Evolutionary conservation across 1,140 invertebrate species (phyloP).

Genomic region (Palaemon carinicauda): DNA sequence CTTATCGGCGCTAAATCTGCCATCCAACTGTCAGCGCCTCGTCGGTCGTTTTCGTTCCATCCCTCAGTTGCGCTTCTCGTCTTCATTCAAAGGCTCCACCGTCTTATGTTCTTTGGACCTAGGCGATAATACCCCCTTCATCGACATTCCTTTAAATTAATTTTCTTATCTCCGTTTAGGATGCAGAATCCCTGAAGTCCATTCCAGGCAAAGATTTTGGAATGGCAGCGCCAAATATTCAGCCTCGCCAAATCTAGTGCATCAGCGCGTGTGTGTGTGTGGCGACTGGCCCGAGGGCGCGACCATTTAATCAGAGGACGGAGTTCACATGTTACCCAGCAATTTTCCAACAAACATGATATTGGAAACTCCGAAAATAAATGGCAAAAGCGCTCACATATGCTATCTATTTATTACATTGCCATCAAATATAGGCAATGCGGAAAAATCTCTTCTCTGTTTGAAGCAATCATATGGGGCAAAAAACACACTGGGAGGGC

Average conservation of each 20-base stretch:
- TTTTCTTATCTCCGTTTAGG: not conserved
- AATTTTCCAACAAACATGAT: slow-evolving; percentile 8
- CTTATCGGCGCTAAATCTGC: slow-evolving; percentile 1
- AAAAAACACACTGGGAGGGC: not conserved
- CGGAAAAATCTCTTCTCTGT: too few relatives aligned
- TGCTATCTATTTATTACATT: not conserved
- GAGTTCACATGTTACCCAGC: not conserved
- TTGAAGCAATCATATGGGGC: too few relatives aligned
- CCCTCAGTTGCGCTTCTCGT: not conserved
- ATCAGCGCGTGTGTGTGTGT: too few relatives aligned
- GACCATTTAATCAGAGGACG: slow-evolving; percentile 6
- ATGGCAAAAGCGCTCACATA: not conserved
- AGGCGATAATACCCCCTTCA: not conserved
- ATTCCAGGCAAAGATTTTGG: too few relatives aligned
- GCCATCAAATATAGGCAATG: too few relatives aligned
- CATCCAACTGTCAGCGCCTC: not conserved
- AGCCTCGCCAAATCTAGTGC: not conserved
- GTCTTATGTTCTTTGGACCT: not conserved
- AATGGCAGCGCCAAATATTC: not conserved
- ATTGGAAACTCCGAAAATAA: not conserved
- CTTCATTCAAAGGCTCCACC: not conserved
- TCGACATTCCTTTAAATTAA: not conserved
- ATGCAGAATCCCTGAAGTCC: not conserved
- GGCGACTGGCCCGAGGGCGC: not conserved
- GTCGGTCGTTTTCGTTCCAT: not conserved